phyloP scores from a whole-genome alignment of 2,113 vertebrate species.

The Corythornis vintsioides region DNA sequence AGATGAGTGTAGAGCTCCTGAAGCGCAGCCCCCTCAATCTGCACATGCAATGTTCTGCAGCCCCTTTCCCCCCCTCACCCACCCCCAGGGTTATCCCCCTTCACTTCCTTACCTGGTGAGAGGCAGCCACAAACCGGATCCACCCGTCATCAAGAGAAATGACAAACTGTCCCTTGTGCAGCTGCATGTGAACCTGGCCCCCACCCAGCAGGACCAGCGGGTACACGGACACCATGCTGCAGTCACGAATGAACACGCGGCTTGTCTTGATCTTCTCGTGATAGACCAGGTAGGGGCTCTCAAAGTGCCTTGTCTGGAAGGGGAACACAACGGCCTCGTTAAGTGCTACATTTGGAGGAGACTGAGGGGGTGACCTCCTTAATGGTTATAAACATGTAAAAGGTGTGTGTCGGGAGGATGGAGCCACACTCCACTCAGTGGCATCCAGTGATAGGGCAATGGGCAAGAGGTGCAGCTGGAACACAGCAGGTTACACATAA shows the following conservation, averaged over 20 bases:
- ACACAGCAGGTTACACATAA: no score
- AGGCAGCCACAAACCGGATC: slow-evolving; percentile 91
- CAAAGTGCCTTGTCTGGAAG: slow-evolving; percentile 86
- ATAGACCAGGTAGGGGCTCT: slow-evolving; percentile 95
- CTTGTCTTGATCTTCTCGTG: slow-evolving; percentile 98
- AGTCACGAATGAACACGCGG: slow-evolving; percentile 93
- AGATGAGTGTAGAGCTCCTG: fast-evolving
- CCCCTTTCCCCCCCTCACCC: no score
- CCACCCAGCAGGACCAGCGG: slow-evolving; percentile 91
- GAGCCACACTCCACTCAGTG: no score
- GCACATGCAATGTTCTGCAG: not conserved
- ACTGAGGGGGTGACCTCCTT: no score
- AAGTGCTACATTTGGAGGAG: no score
- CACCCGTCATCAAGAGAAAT: slow-evolving; percentile 95
- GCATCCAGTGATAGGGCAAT: no score
- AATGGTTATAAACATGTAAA: no score
- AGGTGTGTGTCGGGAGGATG: no score
- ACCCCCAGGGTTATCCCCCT: not conserved
- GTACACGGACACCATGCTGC: slow-evolving; percentile 97
- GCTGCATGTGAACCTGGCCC: slow-evolving; percentile 87
- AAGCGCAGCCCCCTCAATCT: fast-evolving
- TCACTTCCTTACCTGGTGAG: slow-evolving; percentile 85
- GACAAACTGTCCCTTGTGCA: slow-evolving; percentile 84
- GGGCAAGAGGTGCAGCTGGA: no score
- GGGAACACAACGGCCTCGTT: fast-evolving